phyloP scores from a whole-genome alignment of 2,113 vertebrate species.

The Odocoileus virginianus region DNA sequence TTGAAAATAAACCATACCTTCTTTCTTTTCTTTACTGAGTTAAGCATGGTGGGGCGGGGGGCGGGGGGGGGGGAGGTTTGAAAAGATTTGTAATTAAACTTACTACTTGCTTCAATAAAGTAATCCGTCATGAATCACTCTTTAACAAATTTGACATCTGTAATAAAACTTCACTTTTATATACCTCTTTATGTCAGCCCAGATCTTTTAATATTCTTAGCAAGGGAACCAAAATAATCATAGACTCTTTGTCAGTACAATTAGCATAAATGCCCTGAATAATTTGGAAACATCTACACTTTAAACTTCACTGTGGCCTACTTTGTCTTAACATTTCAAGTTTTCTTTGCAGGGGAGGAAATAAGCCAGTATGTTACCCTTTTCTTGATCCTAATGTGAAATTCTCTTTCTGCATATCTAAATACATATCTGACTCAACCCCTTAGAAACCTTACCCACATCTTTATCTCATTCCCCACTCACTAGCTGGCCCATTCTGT shows the following conservation, averaged over 20 bases:
- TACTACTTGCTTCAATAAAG: conserved; percentile 48
- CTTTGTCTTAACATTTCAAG: conserved; percentile 33
- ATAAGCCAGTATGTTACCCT: background rate
- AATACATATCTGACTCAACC: conserved; percentile 52
- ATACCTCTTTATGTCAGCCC: conserved; percentile 36
- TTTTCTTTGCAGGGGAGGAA: background rate
- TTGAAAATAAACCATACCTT: conserved; percentile 40
- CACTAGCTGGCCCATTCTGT: background rate
- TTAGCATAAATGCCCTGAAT: conserved; percentile 58
- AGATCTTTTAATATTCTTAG: conserved; percentile 64
- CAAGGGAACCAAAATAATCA: conserved; percentile 62
- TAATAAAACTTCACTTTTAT: conserved; percentile 58
- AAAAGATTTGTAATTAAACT: conserved; percentile 65
- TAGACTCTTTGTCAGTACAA: conserved; percentile 51
- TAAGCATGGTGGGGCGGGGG: background rate
- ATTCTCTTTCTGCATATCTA: conserved; percentile 56
- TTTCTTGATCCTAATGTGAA: conserved; percentile 37
- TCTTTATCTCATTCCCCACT: conserved; percentile 51
- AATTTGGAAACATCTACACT: conserved; percentile 49
- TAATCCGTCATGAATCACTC: conserved; percentile 41
- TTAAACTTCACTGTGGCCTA: conserved; percentile 1
- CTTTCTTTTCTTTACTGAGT: conserved; percentile 43
- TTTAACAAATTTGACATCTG: conserved; percentile 57
- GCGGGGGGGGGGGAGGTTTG: background rate
- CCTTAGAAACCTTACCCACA: conserved; percentile 38